Percentiles rank a stretch among this genome's conserved stretches.
Evolutionary conservation across 2,113 vertebrate species (phyloP).

Genomic region (Phalacrocorax aristotelis): DNA sequence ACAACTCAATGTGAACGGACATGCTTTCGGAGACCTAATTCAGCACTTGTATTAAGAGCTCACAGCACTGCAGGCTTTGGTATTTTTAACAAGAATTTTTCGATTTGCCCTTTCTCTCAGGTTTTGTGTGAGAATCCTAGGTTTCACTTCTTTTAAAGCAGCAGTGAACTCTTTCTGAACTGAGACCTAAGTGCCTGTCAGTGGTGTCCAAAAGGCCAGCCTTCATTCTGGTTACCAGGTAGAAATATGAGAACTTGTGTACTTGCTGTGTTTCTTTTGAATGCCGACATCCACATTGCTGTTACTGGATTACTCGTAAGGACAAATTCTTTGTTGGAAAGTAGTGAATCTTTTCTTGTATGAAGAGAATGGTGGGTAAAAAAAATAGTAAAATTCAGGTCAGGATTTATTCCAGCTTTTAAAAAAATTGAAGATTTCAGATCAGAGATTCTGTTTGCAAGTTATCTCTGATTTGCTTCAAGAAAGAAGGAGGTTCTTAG

Average conservation of each 20-base stretch:
- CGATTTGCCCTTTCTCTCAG: neutral
- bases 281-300: neutral
- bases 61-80: neutral
- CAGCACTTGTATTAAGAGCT: neutral
- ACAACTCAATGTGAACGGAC: rapidly evolving
- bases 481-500: neutral
- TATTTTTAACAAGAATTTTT: neutral
- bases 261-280: neutral
- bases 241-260: neutral
- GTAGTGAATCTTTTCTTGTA: neutral
- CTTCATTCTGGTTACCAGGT: neutral
- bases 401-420: neutral
- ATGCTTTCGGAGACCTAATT: neutral
- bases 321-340: neutral
- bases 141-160: neutral
- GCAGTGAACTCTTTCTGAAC: neutral
- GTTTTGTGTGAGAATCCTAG: neutral
- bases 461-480: neutral
- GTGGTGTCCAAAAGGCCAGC: neutral
- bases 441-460: neutral
- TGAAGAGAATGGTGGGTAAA: neutral
- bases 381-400: neutral
- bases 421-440: neutral
- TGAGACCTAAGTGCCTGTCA: neutral
- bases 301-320: neutral